Base-by-base conservation (phyloP, 2,888 invertebrate species). In the Eristalis pertinax region DNA sequence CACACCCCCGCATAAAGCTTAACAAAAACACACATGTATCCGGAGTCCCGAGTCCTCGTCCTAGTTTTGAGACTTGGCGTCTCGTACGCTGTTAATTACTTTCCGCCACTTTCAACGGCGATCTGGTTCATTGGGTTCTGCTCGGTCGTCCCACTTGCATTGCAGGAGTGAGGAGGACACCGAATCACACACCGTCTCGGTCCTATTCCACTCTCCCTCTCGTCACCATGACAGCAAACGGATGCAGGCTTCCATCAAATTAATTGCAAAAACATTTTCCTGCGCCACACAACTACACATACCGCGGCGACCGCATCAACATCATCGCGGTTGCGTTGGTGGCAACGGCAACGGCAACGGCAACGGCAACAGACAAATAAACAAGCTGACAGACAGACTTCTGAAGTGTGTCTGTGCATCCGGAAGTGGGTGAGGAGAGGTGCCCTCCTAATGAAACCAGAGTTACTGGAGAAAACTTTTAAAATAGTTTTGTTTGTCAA, bases 31-130 rank as follows among this genome's bases (percentile, higher is more conserved):
- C 69, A 77, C 73, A 77, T 77, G 69, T 67, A 50, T 26, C 32
- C 43, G 8, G 73, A 82, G 85, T 26, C 32, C 43, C 5, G 73
- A 82, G 85, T 85, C 85, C 85, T 85, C 82, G 85, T 60, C 73
- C 85, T 77, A 85, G 85, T 85, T 85, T 85, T 38, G 29, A 77
- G 60, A 58, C 58, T 56, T 79, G 22, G 43, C 50, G 50, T 63
- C 50, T 50, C 43, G 43, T 43, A 19, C 85, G 72, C 43, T 85
- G 85, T 82, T 85, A 85, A 85, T 85, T 85, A 85, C 85, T 85
- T 82, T 82, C 69, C 60, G 77, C 85, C 77, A 82, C 82, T 85
- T 77, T 77, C 70, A 72, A 77, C 60, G 77, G 77, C 67, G 72
- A 60, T 69, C 65, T 65, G 65, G 76, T 82, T 81, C 76, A 81